Base-by-base conservation (phyloP, 2,797 vertebrate genomes). In the Eleutherodactylus coqui region DNA sequence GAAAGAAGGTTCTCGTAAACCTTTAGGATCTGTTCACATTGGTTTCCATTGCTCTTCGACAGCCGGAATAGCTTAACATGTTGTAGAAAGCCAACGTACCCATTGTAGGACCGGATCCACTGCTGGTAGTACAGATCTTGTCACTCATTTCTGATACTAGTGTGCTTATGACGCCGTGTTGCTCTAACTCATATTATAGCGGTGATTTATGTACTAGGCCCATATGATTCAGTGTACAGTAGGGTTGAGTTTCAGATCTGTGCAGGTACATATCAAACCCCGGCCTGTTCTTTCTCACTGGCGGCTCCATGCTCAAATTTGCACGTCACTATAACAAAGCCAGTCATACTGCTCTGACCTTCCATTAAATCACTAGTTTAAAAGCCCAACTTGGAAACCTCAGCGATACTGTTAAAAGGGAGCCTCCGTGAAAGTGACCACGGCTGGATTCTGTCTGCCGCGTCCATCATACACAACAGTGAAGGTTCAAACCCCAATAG, bases 401-500 rank as follows among this genome's bases (percentile, higher is more conserved):
- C 9, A 27, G 4, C 21, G 0, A 58, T 81, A 32, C 60, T 62
- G 32, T 69, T 34, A 49, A 3, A 53, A 64, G 29, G 47, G 24
- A 82, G 38, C 47, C 45, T 82, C 11, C 11, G 21, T 34, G 79
- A 53, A 9, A 24, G 47, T n/a, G 62, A 29, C 38, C 14, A 16
- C 7, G 10, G 27, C 62, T 69, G 79, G 36, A 36, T 41, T 55
- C 24, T 43, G 62, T 43, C 83, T 32, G 62, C 45, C 1, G 27
- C 27, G 69, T 75, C 69, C 69, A 47, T 32, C 41, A 21, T n/a
- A 41, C 10, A 32, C 55, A 73, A 27, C 72, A 83, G 41, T n/a
- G 27, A 27, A 82, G 67, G 67, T 43, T 86, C 36, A 83, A 41
- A 55, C 79, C 86, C 80, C 78, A 76, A 78, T 29, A 85, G 60